Base-by-base conservation (phyloP, 2,113 vertebrate species). In the Pseudolaguvia tuberculata region DNA sequence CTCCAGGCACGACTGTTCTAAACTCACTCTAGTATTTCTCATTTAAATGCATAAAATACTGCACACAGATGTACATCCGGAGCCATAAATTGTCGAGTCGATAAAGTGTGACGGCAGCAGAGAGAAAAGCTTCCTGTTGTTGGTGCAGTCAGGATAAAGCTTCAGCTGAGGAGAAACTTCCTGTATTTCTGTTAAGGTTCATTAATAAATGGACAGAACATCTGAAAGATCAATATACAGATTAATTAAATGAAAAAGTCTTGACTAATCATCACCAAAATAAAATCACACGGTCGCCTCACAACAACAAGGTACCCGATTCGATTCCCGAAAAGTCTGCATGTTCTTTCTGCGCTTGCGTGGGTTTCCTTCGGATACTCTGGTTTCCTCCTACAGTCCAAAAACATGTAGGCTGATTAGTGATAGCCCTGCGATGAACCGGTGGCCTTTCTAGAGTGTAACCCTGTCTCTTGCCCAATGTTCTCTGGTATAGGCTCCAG, bases 11-110 rank as follows among this genome's bases (percentile, higher is more conserved):
- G 35, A 17, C 66, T 76, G 56, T 48, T 52, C 65, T 69, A 35
- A 75, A 56, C 15, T 31, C 59, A 9, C 45, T 15, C 66, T 23
- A 42, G 50, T 47, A 55, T 66, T 50, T 76, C 59, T 29, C 20
- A 42, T 76, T 70, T 76, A 52, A 70, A 42, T 31, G 27, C 75
- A 25, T 62, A 47, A 70, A 70, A 75, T 27, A 62, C 10, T 5
- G 29, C 35, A 42, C 27, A 27, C 66, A 61, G 47, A 53, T 47
- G 59, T 48, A 23, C 31, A 47, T 57, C 21, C 47, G 10, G 53
- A 69, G 47, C 73, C 35, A 3, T 62, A 45, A 61, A 59, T 21
- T 45, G 31, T 57, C 23, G 29, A 31, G 31, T 48, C 63, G 39
- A 79, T 74, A 55, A 53, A 74, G 27, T 57, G 45, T 2, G 9